A percentile compares a stretch with the other conserved stretches of the same genome.
Evolutionary conservation across 2,113 vertebrate genomes (phyloP).

Genomic region (Eolophus roseicapilla): DNA sequence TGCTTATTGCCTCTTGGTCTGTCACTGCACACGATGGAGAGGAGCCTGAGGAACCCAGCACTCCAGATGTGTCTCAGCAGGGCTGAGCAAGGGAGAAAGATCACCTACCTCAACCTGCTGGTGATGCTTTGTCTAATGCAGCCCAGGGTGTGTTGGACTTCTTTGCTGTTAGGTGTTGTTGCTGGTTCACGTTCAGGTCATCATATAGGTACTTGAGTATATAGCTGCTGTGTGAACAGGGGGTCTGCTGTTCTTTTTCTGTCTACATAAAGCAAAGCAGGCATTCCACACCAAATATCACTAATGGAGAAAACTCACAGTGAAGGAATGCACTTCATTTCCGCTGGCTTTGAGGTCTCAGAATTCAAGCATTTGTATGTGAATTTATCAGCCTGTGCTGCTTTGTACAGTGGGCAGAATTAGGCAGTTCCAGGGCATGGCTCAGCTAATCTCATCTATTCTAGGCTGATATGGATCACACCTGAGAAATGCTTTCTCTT

Average conservation of each 20-base stretch:
- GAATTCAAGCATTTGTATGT: background rate
- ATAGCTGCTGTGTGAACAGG: background rate
- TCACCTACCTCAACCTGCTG: background rate
- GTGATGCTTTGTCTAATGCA: background rate
- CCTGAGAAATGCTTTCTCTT: background rate
- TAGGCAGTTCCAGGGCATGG: background rate
- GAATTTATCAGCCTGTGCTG: background rate
- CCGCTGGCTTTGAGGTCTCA: background rate
- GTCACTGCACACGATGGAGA: background rate
- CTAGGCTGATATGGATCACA: background rate
- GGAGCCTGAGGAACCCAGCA: background rate
- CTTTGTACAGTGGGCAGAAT: background rate
- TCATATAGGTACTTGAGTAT: background rate
- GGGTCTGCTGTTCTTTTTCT: background rate
- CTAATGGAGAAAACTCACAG: background rate
- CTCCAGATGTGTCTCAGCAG: background rate
- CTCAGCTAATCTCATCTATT: background rate
- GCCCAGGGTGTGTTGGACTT: background rate
- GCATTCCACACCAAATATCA: background rate
- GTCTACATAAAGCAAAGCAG: background rate
- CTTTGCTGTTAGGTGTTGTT: background rate
- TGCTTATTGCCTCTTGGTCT: background rate
- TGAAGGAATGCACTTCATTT: background rate
- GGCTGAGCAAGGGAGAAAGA: background rate
- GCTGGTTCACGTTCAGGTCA: background rate